phyloP scores from a whole-genome alignment of 2,888 invertebrate species.

The Eristalinus aeneus region DNA sequence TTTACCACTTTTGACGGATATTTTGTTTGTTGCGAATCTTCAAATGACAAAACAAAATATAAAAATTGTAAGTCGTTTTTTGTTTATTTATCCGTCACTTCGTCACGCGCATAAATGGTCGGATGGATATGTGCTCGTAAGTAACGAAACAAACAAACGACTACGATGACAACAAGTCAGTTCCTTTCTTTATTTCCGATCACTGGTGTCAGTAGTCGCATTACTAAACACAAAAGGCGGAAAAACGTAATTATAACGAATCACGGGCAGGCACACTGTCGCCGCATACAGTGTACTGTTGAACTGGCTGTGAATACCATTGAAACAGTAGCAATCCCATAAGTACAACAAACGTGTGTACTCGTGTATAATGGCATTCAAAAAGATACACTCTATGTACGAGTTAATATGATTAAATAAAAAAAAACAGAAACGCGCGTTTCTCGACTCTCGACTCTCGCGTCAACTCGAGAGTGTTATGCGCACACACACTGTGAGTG shows the following conservation, averaged over 20 bases:
- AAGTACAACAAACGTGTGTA: slow-evolving; percentile 27
- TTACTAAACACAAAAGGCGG: slow-evolving; percentile 60
- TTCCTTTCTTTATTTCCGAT: slow-evolving; percentile 53
- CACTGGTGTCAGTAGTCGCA: slow-evolving; percentile 34
- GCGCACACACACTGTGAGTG: background rate
- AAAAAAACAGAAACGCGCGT: slow-evolving; percentile 31
- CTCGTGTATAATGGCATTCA: slow-evolving; percentile 34
- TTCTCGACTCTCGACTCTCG: background rate
- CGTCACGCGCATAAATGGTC: background rate
- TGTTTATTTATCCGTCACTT: slow-evolving; percentile 34
- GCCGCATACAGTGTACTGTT: slow-evolving; percentile 29
- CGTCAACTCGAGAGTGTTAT: slow-evolving; percentile 8
- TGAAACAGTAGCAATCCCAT: slow-evolving; percentile 25
- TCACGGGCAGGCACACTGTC: slow-evolving; percentile 45
- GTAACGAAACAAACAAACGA: slow-evolving; percentile 21
- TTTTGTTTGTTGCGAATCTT: background rate
- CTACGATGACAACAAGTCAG: slow-evolving; percentile 18
- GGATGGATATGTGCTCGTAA: background rate
- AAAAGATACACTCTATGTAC: slow-evolving; percentile 33
- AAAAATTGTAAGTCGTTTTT: slow-evolving; percentile 14
- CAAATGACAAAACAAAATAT: too few species aligned
- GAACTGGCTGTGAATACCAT: slow-evolving; percentile 16
- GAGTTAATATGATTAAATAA: slow-evolving; percentile 61
- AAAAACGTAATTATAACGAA: slow-evolving; percentile 62
- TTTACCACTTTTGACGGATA: background rate